Base-by-base conservation (phyloP, 2,797 vertebrate genomes). In the Atherinosoma microstoma region DNA sequence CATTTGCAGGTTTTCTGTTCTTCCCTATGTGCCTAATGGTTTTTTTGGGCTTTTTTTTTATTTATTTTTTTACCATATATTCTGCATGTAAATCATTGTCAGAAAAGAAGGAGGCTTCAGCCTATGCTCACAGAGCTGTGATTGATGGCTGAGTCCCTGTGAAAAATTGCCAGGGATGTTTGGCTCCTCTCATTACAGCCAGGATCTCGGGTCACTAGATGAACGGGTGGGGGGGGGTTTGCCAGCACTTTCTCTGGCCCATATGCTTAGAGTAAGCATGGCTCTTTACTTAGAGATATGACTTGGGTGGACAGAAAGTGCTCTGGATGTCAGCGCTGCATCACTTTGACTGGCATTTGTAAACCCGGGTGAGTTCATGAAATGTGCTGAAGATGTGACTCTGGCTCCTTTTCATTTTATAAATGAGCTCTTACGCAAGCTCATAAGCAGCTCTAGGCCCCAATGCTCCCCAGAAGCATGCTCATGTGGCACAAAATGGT, bases 371-470 rank as follows among this genome's bases (percentile, higher is more conserved):
- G 29, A 87, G 79, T 88, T 85, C 80, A 86, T 86, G 80, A 91
- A 92, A 92, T 88, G 83, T 89, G 87, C 88, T 91, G 87, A 87
- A 88, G 83, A 86, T 78, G 83, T 80, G 84, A 84, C 82, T 88
- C 78, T 35, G 75, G 75, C 58, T 77, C 54, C 73, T 11, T 58
- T 82, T 78, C 85, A 83, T 91, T 88, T 91, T 89, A 91, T 91
- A 92, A 91, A 93, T 85, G 76, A 93, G 78, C 81, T 79, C 80
- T 91, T 90, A 85, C 15, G 67, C 89, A 62, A 85, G 83, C 86
- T 87, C 82, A 62, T 79, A 78, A 88, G 76, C 71, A 34, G 49
- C 53, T 64, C 42, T 4, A 12, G 73, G 64, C 58, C 54, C 32
- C 0, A 35, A 38, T 18, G 68, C 72, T 65, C 58, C 71, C 58